Evolutionary conservation across 2,113 vertebrate genomes (phyloP).

Genomic region (Trinectes maculatus): DNA sequence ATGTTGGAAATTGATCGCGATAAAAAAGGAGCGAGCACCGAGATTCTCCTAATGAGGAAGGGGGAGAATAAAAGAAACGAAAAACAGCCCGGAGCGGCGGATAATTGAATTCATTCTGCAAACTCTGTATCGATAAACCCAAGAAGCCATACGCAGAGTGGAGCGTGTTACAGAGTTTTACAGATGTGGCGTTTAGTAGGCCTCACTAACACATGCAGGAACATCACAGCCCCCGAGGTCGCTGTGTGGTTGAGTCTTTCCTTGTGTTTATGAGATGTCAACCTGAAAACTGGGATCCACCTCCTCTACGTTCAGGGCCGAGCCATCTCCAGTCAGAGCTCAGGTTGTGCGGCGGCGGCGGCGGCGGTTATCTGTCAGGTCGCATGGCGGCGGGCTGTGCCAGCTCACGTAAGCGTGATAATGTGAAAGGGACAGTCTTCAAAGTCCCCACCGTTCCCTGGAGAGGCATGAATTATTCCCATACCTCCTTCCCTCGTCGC

Average conservation of each 20-base stretch:
- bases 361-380: too few relatives aligned
- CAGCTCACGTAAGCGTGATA: slow-evolving; percentile 36
- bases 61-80: slow-evolving; percentile 20
- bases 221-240: neutral
- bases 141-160: neutral
- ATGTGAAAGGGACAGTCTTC: slow-evolving; percentile 62
- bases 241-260: too few relatives aligned
- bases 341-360: too few relatives aligned
- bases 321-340: slow-evolving; percentile 13
- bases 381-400: too few relatives aligned
- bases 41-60: slow-evolving; percentile 47
- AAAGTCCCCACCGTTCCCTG: slow-evolving; percentile 56
- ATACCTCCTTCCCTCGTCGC: slow-evolving; percentile 34
- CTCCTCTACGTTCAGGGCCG: neutral
- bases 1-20: slow-evolving; percentile 51
- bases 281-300: too few relatives aligned
- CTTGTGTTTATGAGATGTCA: too few relatives aligned
- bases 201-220: neutral
- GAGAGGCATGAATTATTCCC: slow-evolving; percentile 72
- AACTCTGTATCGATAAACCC: slow-evolving; percentile 16
- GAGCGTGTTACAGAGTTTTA: neutral
- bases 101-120: slow-evolving; percentile 24
- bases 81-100: slow-evolving; percentile 31
- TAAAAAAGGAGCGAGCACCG: slow-evolving; percentile 53
- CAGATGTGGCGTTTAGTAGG: neutral